Base-by-base conservation (phyloP, 1,140 invertebrate genomes). In the Bactericera cockerelli region DNA sequence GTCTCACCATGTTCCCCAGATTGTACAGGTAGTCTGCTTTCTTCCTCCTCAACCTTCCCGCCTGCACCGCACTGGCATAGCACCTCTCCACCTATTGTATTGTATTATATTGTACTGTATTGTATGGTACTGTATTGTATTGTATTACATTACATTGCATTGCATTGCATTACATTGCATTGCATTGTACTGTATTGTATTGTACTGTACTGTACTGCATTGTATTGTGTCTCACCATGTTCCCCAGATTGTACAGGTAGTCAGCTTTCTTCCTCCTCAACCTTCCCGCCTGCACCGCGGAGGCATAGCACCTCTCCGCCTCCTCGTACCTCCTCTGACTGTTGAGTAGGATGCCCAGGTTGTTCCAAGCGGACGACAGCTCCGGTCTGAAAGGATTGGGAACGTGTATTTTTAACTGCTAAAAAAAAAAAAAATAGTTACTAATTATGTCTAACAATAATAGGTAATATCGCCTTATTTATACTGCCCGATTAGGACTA, bases 351-450 rank as follows among this genome's bases (percentile, higher is more conserved):
- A 96, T 96, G 13, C 93, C 93, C 21, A 97, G 75, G 75, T 98
- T 98, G 93, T 97, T 98, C 93, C 93, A 98, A 1, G 92, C 93
- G 14, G 90, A 86, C 4, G 93, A 84, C 79, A 97, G 98, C 67
- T 89, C 83, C 56, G 81, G 75, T 64, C 89, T 89, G 67, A 56
- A 73, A 72, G 57, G n/a, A n/a, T 16, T 16, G 10, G 10, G 2
- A 0, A 56, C 26, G 54, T 21, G 1, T 61, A 56, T 28, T 55
- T 42, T 39, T 54, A 26, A n/a, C 38, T 13, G 14, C 26, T 28
- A 21, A 25, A 28, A 4, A 58, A 56, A 59, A 61, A 2, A 49
- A 26, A 26, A 36, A 13, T 36, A 59, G 38, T 56, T n/a, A 59
- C 62, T 64, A 39, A 57, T 59, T n/a, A 58, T 21, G 61, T 24